Evolutionary conservation across 1,140 invertebrate species (phyloP), one percentile per base, ranked within the genome.

Genomic region (Temnothorax curvispinosus): DNA sequence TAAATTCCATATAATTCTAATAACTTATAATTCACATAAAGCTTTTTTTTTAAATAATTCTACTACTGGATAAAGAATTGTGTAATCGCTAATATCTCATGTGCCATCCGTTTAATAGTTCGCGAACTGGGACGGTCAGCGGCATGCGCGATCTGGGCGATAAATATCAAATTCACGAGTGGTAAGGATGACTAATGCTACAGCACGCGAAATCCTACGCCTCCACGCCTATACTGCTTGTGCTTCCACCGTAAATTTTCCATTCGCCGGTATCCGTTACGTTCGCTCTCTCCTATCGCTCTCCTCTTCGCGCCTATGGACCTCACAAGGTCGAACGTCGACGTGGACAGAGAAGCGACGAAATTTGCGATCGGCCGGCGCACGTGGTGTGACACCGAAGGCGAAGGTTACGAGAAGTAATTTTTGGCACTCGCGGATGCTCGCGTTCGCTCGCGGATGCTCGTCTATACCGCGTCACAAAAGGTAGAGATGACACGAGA

Each of bases 181-280:
- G 50, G 60, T 72, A 32, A 58, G 15, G 50, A 38, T 35, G 77
- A 81, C 77, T 11, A 71, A 77, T 32, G 5, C n/a, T 56, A 41
- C n/a, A 13, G 44, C 41, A 52, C 7, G 32, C 27, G 76, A 80
- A 80, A 80, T 77, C 60, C 74, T 60, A 77, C 50, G 47, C 54
- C 58, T 35, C 35, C 35, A 2, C 13, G 35, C 35, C 13, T 6
- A 6, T 6, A 6, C 38, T 1, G 27, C 38, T 58, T 32, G 15
- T 8, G 56, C 8, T 47, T 44, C 35, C 21, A 62, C 47, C 5
- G 52, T 32, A 90, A 88, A 90, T 88, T 90, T 90, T 90, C 86
- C 89, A 88, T 89, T 90, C 88, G n/a, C 52, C 77, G 74, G 64
- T 67, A 69, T 84, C 38, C 56, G 15, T 69, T 74, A 27, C 76